A percentile compares a stretch with the other conserved stretches of the same genome.
These are phyloP conservation scores for Drosophila ohnishii DNA, from an alignment of 1,140 invertebrate species.

Conservation along the genomic window DNA sequence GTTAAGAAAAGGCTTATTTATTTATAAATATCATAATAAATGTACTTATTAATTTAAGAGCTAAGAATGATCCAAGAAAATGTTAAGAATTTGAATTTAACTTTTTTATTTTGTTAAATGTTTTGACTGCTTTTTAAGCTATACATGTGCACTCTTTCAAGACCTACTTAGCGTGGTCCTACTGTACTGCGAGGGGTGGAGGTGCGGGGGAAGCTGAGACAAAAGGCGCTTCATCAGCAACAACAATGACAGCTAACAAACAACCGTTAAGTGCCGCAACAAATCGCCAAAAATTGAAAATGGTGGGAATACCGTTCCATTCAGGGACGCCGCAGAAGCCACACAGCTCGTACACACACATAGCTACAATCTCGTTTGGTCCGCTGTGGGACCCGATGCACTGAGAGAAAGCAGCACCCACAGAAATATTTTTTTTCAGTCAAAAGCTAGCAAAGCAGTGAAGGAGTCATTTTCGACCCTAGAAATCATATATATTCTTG, in stretches of 20 bases:
- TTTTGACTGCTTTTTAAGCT: too few species aligned
- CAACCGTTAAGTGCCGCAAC: slow-evolving; percentile 80
- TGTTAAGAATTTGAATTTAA: not conserved
- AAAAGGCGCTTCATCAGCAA: slow-evolving; percentile 76
- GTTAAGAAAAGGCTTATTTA: too few species aligned
- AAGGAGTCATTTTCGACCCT: too few species aligned
- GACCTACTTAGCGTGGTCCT: not conserved
- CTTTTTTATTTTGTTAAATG: too few species aligned
- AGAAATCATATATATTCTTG: too few species aligned
- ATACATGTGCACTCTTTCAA: not conserved
- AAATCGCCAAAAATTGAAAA: slow-evolving; percentile 82
- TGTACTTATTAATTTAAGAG: too few species aligned
- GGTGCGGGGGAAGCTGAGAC: slow-evolving; percentile 22
- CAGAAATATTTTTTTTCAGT: not conserved
- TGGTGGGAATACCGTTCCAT: slow-evolving; percentile 66
- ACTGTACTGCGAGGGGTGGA: slow-evolving; percentile 6
- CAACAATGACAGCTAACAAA: slow-evolving; percentile 81
- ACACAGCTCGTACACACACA: slow-evolving; percentile 26
- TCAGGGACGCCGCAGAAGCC: slow-evolving; percentile 37
- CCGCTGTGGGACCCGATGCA: slow-evolving; percentile 13
- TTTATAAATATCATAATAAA: too few species aligned
- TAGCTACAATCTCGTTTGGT: slow-evolving; percentile 63
- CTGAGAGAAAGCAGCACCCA: slow-evolving; percentile 1
- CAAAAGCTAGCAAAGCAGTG: not conserved
- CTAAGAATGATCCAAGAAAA: too few species aligned